Conservation (phyloP, 35 echinoderm and acorn worm species). For the Heliocidaris tuberculata region DNA sequence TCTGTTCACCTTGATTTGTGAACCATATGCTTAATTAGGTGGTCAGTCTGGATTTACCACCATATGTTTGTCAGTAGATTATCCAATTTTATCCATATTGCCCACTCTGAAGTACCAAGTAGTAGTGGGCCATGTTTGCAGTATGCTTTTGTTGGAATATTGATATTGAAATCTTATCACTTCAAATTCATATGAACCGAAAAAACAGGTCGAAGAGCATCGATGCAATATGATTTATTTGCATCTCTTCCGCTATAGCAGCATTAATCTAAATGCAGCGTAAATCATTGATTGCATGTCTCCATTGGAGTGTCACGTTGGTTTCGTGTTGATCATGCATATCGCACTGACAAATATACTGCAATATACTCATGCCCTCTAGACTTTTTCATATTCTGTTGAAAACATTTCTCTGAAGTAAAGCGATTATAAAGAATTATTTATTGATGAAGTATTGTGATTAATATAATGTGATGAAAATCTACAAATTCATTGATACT, state of each 20-base stretch:
- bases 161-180: background rate
- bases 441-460: too few species aligned
- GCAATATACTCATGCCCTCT: background rate
- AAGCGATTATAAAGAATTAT: too few species aligned
- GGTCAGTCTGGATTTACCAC: too few species aligned
- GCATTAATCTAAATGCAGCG: constrained; percentile 3
- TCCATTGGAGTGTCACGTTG: background rate
- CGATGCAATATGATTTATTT: background rate
- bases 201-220: background rate
- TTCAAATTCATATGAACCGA: background rate
- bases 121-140: background rate
- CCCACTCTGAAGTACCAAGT: too few species aligned
- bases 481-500: too few species aligned
- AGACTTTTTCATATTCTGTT: background rate
- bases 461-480: too few species aligned
- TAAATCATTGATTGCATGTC: background rate
- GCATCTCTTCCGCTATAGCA: background rate
- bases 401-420: too few species aligned
- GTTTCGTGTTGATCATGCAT: background rate
- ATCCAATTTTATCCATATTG: too few species aligned
- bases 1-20: background rate
- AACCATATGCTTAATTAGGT: too few species aligned
- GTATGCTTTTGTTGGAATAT: background rate
- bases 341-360: too few species aligned
- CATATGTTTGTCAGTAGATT: too few species aligned